These are phyloP conservation scores for Metalampra italica DNA, from an alignment of 2,888 invertebrate genomes.

Conservation along the genomic window DNA sequence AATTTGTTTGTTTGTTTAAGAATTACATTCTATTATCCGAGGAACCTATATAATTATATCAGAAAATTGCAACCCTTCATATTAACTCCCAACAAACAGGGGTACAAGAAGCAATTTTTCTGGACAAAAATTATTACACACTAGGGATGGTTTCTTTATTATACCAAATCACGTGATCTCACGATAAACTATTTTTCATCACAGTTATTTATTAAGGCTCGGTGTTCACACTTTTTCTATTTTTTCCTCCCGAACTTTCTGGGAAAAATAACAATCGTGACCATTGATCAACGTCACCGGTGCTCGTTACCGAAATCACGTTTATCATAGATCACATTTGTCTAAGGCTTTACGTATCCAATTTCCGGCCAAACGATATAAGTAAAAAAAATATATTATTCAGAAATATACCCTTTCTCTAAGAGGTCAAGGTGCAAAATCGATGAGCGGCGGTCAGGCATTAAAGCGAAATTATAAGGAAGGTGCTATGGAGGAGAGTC, in stretches of 20 bases:
- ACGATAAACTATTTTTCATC: conserved; percentile 74
- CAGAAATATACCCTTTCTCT: conserved; percentile 29
- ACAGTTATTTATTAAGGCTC: conserved; percentile 61
- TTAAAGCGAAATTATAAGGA: conserved; percentile 45
- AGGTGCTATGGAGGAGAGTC: conserved; percentile 53
- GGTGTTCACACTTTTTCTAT: conserved; percentile 54
- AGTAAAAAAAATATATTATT: conserved; percentile 13
- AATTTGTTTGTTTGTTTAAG: no score
- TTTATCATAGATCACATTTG: conserved; percentile 76
- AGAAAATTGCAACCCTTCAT: conserved; percentile 52
- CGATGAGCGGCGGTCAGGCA: conserved; percentile 20
- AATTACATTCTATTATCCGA: neutral
- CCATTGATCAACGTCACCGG: conserved; percentile 60
- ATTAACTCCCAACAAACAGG: conserved; percentile 40
- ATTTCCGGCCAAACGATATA: conserved; percentile 25
- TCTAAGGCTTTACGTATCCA: conserved; percentile 65
- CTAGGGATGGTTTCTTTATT: conserved; percentile 48
- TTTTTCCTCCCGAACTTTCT: conserved; percentile 53
- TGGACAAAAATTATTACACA: conserved; percentile 46
- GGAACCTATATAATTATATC: neutral
- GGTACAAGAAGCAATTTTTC: conserved; percentile 62
- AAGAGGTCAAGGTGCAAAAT: conserved; percentile 28
- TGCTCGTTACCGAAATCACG: conserved; percentile 75
- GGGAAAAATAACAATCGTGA: conserved; percentile 63
- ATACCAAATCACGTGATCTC: conserved; percentile 70